Evolutionary conservation across 2,797 vertebrate genomes (phyloP).

Genomic region (Phalanger gymnotis): DNA sequence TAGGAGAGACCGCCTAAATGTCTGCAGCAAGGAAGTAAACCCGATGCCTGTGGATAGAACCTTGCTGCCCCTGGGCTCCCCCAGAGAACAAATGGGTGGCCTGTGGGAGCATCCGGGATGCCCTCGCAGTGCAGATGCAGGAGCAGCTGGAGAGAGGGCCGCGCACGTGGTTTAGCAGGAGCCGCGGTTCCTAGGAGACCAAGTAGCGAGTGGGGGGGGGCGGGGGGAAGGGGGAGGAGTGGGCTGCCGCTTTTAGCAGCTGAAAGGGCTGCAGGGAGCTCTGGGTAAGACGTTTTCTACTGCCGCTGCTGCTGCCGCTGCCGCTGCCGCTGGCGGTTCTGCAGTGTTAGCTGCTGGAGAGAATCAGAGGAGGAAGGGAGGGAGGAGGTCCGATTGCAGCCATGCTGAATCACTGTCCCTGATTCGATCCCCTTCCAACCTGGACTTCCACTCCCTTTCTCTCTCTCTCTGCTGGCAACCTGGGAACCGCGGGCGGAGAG

Average conservation of each 20-base stretch:
- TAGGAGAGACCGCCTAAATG: neutral
- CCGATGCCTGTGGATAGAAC: neutral
- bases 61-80: neutral
- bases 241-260: conserved; percentile 80
- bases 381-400: conserved; percentile 76
- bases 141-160: conserved; percentile 67
- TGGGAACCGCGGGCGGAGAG: conserved; percentile 17
- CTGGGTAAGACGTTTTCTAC: conserved; percentile 79
- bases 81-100: neutral
- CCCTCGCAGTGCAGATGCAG: conserved; percentile 57
- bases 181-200: conserved; percentile 82
- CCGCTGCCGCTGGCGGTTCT: conserved; percentile 50
- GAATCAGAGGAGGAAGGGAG: conserved; percentile 71
- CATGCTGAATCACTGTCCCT: conserved; percentile 79
- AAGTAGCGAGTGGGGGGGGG: conserved; percentile 64
- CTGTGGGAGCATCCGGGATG: conserved; percentile 61
- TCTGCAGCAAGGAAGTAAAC: conserved; percentile 35
- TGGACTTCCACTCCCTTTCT: neutral
- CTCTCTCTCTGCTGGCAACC: conserved; percentile 33
- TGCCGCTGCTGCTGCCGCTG: conserved; percentile 66
- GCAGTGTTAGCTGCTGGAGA: conserved; percentile 38
- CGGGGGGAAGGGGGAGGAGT: conserved; percentile 76
- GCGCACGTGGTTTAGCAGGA: conserved; percentile 37
- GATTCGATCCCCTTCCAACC: conserved; percentile 57
- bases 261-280: conserved; percentile 83